Evolutionary conservation across 1,140 invertebrate genomes (phyloP).

Genomic region (Orius laevigatus): DNA sequence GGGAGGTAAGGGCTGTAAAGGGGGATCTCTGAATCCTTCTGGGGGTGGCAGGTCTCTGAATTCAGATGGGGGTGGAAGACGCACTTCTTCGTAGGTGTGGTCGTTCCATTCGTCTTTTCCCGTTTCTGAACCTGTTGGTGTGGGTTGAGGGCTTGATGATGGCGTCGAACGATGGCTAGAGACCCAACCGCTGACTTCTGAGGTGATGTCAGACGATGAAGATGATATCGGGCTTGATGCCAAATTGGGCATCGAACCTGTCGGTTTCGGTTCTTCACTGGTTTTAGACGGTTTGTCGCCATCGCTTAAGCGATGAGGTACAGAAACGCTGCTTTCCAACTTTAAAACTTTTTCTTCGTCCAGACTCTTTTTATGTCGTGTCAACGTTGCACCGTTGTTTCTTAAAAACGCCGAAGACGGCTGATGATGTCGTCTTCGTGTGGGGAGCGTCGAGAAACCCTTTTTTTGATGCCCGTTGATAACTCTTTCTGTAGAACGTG

Average conservation of each 20-base stretch:
- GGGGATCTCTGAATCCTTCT: conserved; percentile 48
- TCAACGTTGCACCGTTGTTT: neutral
- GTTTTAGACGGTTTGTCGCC: conserved; percentile 1
- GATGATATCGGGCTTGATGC: conserved; percentile 23
- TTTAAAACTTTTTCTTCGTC: conserved; percentile 2
- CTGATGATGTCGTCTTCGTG: conserved; percentile 8
- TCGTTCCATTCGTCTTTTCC: conserved; percentile 24
- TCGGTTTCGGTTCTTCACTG: neutral
- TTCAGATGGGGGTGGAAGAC: conserved; percentile 63
- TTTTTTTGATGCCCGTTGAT: conserved; percentile 11
- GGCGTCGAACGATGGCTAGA: conserved; percentile 27
- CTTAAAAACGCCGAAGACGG: conserved; percentile 5
- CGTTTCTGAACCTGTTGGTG: conserved; percentile 18
- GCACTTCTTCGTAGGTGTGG: conserved; percentile 54
- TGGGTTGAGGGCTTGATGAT: conserved; percentile 26
- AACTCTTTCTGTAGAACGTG: neutral
- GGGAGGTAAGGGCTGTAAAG: conserved; percentile 28
- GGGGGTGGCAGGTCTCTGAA: conserved; percentile 65
- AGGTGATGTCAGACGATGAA: conserved; percentile 28
- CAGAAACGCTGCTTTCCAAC: conserved; percentile 9
- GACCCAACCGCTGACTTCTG: conserved; percentile 30
- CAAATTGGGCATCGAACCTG: conserved; percentile 32
- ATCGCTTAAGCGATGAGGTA: conserved; percentile 14
- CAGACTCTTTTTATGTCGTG: neutral
- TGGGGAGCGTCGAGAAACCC: conserved; percentile 12